These are phyloP conservation scores for Drosophila nigrodunni DNA, from an alignment of 1,140 invertebrate species.

Conservation along the genomic window DNA sequence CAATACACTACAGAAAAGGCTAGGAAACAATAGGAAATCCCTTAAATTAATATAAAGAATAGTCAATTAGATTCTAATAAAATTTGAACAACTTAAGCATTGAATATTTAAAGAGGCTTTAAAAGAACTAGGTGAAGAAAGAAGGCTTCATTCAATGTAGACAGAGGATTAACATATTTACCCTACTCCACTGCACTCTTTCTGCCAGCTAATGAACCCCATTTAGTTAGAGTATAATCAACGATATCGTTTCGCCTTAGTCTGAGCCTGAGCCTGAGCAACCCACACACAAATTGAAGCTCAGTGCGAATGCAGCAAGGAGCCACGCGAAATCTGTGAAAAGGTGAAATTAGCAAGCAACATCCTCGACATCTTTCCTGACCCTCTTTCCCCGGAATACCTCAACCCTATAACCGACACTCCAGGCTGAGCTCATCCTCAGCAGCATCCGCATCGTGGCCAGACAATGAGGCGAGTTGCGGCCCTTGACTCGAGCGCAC, in stretches of 20 bases:
- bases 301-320: conserved; percentile 37
- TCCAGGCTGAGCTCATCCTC: not conserved
- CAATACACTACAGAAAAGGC: conserved; percentile 6
- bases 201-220: not conserved
- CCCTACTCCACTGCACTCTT: no score
- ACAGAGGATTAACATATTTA: no score
- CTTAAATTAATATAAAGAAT: not conserved
- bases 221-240: conserved; percentile 9
- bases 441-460: conserved; percentile 49
- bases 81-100: not conserved
- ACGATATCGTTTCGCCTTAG: conserved; percentile 25
- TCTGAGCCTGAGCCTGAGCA: conserved; percentile 23
- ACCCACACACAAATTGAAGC: conserved; percentile 63
- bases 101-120: not conserved
- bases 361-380: conserved; percentile 27
- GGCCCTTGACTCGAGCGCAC: conserved; percentile 69
- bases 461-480: conserved; percentile 76
- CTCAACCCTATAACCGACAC: not conserved
- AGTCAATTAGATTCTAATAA: not conserved
- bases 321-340: conserved; percentile 65
- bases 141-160: no score
- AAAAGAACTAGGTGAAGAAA: not conserved
- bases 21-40: not conserved
- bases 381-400: not conserved
- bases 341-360: conserved; percentile 76